Percentiles rank a stretch among this genome's conserved stretches.
These are phyloP conservation scores for Macrosteles quadrilineatus DNA, from an alignment of 1,140 invertebrate genomes.

Conservation along the genomic window DNA sequence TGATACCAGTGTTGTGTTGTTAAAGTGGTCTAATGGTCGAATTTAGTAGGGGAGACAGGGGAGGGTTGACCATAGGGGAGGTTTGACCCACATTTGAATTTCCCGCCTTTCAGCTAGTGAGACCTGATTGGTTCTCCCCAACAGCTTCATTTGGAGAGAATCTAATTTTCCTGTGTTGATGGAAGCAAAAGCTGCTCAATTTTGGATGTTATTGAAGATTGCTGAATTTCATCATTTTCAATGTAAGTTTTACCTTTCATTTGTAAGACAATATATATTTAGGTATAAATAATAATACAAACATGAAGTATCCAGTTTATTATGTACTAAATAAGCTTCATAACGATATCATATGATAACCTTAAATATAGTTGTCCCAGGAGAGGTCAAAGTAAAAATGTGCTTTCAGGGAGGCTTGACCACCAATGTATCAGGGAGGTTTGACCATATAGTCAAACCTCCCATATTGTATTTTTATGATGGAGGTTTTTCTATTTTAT, in stretches of 20 bases:
- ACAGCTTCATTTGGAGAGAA: not conserved
- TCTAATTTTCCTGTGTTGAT: not conserved
- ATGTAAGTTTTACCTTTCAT: not conserved
- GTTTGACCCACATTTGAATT: conserved; percentile 2
- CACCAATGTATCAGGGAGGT: not conserved
- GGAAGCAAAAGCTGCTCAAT: not conserved
- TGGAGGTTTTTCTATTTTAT: not conserved
- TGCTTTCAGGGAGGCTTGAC: conserved; percentile 7
- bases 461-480: not conserved
- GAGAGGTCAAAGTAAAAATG: conserved; percentile 4
- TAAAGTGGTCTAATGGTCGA: no score
- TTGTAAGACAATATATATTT: not conserved
- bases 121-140: not conserved
- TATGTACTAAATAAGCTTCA: not conserved
- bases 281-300: not conserved
- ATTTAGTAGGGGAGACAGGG: no score
- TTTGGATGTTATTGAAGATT: not conserved
- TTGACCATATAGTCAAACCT: conserved; percentile 5
- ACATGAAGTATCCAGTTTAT: not conserved
- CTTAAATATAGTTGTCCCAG: not conserved
- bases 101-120: not conserved
- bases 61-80: not conserved
- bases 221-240: not conserved
- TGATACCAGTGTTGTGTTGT: no score
- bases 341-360: not conserved